These are phyloP conservation scores for Drosophila lacicola DNA, from an alignment of 2,888 invertebrate species.

Conservation along the genomic window DNA sequence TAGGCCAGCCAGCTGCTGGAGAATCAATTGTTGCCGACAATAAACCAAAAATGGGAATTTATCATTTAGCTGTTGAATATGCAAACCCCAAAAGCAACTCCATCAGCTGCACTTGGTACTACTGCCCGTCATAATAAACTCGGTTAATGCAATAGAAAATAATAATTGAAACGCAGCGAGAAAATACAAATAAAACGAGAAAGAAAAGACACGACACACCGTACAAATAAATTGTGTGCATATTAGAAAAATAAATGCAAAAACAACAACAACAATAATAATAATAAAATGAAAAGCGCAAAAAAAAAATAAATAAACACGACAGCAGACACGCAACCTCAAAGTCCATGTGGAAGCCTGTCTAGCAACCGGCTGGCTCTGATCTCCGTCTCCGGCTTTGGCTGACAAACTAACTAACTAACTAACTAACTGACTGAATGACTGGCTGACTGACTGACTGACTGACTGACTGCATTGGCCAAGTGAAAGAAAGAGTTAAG, in stretches of 20 bases:
- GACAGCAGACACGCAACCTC: slow-evolving; percentile 52
- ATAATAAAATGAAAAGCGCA: slow-evolving; percentile 20
- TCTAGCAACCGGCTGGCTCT: slow-evolving; percentile 44
- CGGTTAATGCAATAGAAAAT: slow-evolving; percentile 43
- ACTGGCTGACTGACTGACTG: slow-evolving; percentile 24
- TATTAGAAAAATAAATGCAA: slow-evolving; percentile 58
- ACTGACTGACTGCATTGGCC: slow-evolving; percentile 45
- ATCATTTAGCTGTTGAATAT: slow-evolving; percentile 17
- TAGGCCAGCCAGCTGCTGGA: not conserved
- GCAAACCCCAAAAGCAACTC: not conserved
- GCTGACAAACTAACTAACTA: slow-evolving; percentile 19
- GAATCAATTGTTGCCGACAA: slow-evolving; percentile 33
- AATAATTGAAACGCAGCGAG: slow-evolving; percentile 36
- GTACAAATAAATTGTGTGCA: slow-evolving; percentile 52
- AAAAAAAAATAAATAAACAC: slow-evolving; percentile 14
- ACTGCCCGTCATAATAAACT: slow-evolving; percentile 61
- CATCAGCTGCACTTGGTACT: slow-evolving; percentile 61
- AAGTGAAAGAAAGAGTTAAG: slow-evolving; percentile 74
- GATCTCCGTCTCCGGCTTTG: slow-evolving; percentile 17
- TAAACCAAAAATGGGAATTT: slow-evolving; percentile 29
- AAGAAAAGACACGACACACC: slow-evolving; percentile 2
- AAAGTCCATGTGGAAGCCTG: slow-evolving; percentile 48
- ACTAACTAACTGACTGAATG: slow-evolving; percentile 13
- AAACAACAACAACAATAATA: slow-evolving; percentile 25
- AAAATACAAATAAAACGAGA: slow-evolving; percentile 17